A percentile compares a stretch with the other conserved stretches of the same genome.
These are phyloP conservation scores for Meliscaeva auricollis DNA, from an alignment of 2,888 invertebrate genomes.

Conservation along the genomic window DNA sequence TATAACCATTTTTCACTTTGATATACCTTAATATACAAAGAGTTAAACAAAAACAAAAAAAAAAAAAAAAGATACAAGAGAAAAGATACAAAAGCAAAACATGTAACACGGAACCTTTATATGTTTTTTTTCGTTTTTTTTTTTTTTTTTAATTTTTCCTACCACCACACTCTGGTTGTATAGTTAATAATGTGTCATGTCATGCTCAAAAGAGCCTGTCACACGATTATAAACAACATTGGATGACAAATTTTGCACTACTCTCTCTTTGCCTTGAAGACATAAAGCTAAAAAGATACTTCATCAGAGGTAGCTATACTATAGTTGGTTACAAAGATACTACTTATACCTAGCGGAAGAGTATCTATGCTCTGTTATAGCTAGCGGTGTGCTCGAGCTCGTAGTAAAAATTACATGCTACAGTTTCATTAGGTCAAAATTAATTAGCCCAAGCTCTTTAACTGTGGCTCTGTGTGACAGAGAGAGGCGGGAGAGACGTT, in stretches of 20 bases:
- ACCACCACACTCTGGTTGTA: slow-evolving; percentile 57
- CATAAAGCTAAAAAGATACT: slow-evolving; percentile 37
- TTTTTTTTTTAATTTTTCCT: slow-evolving; percentile 19
- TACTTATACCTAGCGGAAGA: slow-evolving; percentile 50
- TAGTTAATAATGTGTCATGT: slow-evolving; percentile 76
- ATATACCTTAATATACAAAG: slow-evolving; percentile 55
- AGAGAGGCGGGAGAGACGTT: neutral
- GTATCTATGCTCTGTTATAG: slow-evolving; percentile 40
- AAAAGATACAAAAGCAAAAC: slow-evolving; percentile 46
- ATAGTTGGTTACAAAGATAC: slow-evolving; percentile 13
- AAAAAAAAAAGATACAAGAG: slow-evolving; percentile 15
- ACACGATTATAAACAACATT: slow-evolving; percentile 75
- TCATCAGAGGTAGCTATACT: neutral
- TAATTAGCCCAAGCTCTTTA: slow-evolving; percentile 69
- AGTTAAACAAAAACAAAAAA: slow-evolving; percentile 21
- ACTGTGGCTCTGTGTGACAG: slow-evolving; percentile 48
- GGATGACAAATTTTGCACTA: slow-evolving; percentile 75
- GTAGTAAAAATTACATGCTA: slow-evolving; percentile 67
- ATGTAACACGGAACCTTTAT: slow-evolving; percentile 75
- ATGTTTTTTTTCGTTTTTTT: slow-evolving; percentile 9
- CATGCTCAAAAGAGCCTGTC: slow-evolving; percentile 76
- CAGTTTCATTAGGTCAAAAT: slow-evolving; percentile 75
- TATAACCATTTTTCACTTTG: slow-evolving; percentile 74
- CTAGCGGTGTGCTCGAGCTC: slow-evolving; percentile 11
- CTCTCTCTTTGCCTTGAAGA: slow-evolving; percentile 41